Percentiles rank a stretch among this genome's conserved stretches.
These are phyloP conservation scores for Baccha elongata DNA, from an alignment of 2,888 invertebrate genomes.

Conservation along the genomic window DNA sequence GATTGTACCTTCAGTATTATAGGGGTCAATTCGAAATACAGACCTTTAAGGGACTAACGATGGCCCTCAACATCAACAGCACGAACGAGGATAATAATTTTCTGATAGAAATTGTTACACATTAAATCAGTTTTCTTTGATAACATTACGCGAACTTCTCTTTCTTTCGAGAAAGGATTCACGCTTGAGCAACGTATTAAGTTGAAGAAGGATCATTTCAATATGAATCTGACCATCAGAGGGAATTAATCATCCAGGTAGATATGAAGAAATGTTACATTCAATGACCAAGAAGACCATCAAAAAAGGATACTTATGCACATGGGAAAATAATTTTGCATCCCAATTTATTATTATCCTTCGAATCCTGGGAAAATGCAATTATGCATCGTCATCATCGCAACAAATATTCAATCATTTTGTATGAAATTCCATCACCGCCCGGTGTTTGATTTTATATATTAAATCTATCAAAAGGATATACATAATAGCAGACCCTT, in stretches of 20 bases:
- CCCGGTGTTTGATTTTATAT: background rate
- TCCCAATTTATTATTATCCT: slow-evolving; percentile 29
- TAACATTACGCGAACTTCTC: slow-evolving; percentile 23
- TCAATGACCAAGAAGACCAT: slow-evolving; percentile 33
- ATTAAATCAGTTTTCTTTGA: slow-evolving; percentile 6
- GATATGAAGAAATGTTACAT: slow-evolving; percentile 21
- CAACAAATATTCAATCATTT: slow-evolving; percentile 38
- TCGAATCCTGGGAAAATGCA: slow-evolving; percentile 56
- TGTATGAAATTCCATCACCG: slow-evolving; percentile 56
- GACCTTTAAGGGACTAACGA: slow-evolving; percentile 36
- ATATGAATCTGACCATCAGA: slow-evolving; percentile 45
- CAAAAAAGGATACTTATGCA: slow-evolving; percentile 12
- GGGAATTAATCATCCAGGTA: slow-evolving; percentile 37
- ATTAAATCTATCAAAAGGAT: background rate
- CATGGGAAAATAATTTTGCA: slow-evolving; percentile 50
- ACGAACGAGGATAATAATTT: background rate
- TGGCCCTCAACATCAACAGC: slow-evolving; percentile 18
- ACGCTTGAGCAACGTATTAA: slow-evolving; percentile 59
- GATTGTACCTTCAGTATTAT: background rate
- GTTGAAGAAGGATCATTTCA: slow-evolving; percentile 26
- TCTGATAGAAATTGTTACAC: background rate
- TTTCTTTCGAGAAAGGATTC: slow-evolving; percentile 55
- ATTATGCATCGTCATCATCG: slow-evolving; percentile 17
- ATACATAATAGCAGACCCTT: slow-evolving; percentile 14
- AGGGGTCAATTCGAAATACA: slow-evolving; percentile 53